Conservation (phyloP, 2,113 vertebrate species). For the Festucalex cinctus region DNA sequence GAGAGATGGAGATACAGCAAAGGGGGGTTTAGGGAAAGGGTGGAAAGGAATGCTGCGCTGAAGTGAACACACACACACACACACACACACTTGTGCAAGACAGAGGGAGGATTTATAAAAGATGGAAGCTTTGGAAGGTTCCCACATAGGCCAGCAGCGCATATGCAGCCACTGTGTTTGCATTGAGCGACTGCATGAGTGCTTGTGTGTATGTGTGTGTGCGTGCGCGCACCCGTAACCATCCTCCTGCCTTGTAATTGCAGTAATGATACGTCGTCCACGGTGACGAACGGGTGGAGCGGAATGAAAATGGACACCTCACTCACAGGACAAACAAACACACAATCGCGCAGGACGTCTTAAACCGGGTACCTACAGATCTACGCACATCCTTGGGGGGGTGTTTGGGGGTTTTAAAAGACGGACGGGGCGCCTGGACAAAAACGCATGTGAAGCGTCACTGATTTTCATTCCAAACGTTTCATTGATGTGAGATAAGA, state of each 20-base stretch:
- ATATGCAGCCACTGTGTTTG: slow-evolving; percentile 31
- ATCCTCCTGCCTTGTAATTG: slow-evolving; percentile 67
- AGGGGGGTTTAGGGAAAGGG: slow-evolving; percentile 20
- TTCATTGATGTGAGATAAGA: slow-evolving; percentile 1
- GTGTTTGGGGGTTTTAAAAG: slow-evolving; percentile 25
- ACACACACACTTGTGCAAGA: slow-evolving; percentile 44
- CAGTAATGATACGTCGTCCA: slow-evolving; percentile 68
- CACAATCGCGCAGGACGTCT: slow-evolving; percentile 17
- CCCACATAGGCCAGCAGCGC: slow-evolving; percentile 58
- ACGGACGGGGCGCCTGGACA: slow-evolving; percentile 10
- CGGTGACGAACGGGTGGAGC: slow-evolving; percentile 56
- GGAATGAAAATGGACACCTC: slow-evolving; percentile 49
- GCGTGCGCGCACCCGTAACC: slow-evolving; percentile 4
- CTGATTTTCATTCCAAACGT: slow-evolving; percentile 8
- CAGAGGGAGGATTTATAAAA: slow-evolving; percentile 62
- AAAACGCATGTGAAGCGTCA: slow-evolving; percentile 26
- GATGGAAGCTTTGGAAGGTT: slow-evolving; percentile 54
- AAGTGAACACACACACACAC: slow-evolving; percentile 42
- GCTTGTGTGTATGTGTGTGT: slow-evolving; percentile 14
- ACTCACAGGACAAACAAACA: slow-evolving; percentile 3
- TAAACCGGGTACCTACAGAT: slow-evolving; percentile 54
- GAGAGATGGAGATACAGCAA: slow-evolving; percentile 26
- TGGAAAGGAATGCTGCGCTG: slow-evolving; percentile 53
- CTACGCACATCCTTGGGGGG: slow-evolving; percentile 15
- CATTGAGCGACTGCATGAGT: slow-evolving; percentile 13